These are phyloP conservation scores for Lamprotornis superbus DNA, from an alignment of 2,113 vertebrate genomes.

Conservation along the genomic window DNA sequence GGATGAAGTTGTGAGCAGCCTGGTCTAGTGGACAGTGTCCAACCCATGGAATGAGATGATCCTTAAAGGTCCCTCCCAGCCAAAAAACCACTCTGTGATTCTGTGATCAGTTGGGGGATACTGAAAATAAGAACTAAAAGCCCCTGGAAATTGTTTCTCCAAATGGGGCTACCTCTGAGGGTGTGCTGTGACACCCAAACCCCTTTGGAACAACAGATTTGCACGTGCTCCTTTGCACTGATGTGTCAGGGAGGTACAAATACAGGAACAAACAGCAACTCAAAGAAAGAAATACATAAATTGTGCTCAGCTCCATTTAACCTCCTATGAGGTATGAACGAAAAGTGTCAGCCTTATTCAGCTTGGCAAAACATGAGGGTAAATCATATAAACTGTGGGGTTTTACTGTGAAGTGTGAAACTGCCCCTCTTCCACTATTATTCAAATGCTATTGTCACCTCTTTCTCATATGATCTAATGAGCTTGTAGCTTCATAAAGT, in stretches of 20 bases:
- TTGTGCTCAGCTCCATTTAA: not conserved
- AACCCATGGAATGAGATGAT: not conserved
- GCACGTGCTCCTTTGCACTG: not conserved
- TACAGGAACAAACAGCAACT: not conserved
- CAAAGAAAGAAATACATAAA: not conserved
- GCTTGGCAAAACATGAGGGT: not conserved
- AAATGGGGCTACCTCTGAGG: not conserved
- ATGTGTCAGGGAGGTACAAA: not conserved
- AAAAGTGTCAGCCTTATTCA: not conserved
- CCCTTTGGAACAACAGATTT: not conserved
- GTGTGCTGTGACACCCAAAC: not conserved
- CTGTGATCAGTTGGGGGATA: not conserved
- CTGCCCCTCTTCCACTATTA: not conserved
- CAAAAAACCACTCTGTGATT: not conserved
- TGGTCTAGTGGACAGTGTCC: not conserved
- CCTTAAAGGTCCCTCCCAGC: not conserved
- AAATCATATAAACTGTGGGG: not conserved
- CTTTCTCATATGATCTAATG: not conserved
- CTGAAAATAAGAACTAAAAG: not conserved
- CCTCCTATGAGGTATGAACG: rapidly evolving
- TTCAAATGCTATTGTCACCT: not conserved
- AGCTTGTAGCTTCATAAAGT: not conserved
- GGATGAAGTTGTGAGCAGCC: not conserved
- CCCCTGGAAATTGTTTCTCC: not conserved
- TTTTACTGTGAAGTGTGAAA: not conserved